phyloP scores from a whole-genome alignment of 2,888 invertebrate genomes.

The Notodonta ziczac region DNA sequence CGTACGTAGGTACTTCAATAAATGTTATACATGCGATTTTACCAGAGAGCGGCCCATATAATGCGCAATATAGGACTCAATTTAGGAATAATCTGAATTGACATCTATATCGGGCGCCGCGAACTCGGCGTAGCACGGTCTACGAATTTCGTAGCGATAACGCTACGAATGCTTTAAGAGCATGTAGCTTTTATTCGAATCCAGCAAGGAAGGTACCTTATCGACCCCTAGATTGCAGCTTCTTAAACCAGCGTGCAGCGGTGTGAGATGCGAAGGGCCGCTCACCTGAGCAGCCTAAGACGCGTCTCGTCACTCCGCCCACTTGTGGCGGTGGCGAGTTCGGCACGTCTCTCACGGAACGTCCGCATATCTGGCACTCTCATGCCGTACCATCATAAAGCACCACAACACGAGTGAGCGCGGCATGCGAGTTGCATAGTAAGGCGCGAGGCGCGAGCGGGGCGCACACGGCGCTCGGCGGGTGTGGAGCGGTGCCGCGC shows the following conservation, averaged over 20 bases:
- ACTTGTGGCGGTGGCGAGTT: slow-evolving; percentile 76
- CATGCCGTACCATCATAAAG: slow-evolving; percentile 82
- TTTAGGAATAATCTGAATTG: neutral
- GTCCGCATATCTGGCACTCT: slow-evolving; percentile 81
- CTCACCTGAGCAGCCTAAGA: slow-evolving; percentile 78
- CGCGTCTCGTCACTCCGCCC: slow-evolving; percentile 74
- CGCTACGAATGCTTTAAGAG: slow-evolving; percentile 18
- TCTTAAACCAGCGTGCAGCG: slow-evolving; percentile 62
- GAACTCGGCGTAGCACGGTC: slow-evolving; percentile 34
- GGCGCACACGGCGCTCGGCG: slow-evolving; percentile 48
- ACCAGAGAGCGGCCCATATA: neutral
- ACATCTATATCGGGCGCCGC: slow-evolving; percentile 22
- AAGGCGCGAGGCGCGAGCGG: slow-evolving; percentile 43
- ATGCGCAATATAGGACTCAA: neutral
- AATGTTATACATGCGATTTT: neutral
- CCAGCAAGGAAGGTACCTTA: slow-evolving; percentile 55
- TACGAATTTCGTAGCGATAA: slow-evolving; percentile 41
- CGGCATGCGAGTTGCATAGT: slow-evolving; percentile 75
- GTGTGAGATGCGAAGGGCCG: slow-evolving; percentile 68
- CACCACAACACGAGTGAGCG: slow-evolving; percentile 77
- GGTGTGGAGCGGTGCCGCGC: slow-evolving; percentile 60
- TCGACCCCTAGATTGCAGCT: slow-evolving; percentile 75
- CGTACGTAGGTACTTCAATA: neutral
- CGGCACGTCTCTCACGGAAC: slow-evolving; percentile 73
- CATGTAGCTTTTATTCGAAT: slow-evolving; percentile 28